Evolutionary conservation across 2,888 invertebrate species (phyloP).

Genomic region (Desoria tigrina): DNA sequence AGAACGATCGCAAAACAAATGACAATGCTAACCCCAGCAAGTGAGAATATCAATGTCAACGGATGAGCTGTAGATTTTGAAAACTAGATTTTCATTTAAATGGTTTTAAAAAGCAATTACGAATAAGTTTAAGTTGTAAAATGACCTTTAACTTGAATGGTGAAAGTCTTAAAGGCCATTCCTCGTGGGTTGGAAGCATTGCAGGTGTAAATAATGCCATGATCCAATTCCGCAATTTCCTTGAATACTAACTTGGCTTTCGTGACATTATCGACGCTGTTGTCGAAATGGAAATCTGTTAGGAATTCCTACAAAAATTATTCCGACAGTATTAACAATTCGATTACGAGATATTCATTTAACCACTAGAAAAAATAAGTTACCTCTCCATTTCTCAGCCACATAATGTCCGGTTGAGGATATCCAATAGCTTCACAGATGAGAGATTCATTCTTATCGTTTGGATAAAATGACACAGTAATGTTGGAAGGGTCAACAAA

Average conservation of each 20-base stretch:
- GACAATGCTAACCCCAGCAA: constrained; percentile 8
- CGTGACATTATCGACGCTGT: constrained; percentile 27
- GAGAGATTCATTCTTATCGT: constrained; percentile 32
- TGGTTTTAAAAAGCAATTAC: neutral
- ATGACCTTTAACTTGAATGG: constrained; percentile 33
- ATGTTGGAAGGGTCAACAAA: constrained; percentile 35
- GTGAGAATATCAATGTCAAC: constrained; percentile 8
- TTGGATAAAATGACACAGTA: constrained; percentile 25
- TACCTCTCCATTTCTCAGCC: constrained; percentile 40
- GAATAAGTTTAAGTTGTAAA: neutral
- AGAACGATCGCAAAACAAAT: constrained; percentile 8
- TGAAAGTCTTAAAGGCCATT: constrained; percentile 33
- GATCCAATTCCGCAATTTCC: constrained; percentile 31
- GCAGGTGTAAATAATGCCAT: constrained; percentile 34
- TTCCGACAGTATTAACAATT: too few relatives aligned
- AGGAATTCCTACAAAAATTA: constrained; percentile 31
- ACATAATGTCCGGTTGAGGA: constrained; percentile 39
- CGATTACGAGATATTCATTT: too few relatives aligned
- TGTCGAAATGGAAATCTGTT: constrained; percentile 24
- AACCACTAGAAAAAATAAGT: neutral
- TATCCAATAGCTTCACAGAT: constrained; percentile 38
- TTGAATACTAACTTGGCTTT: constrained; percentile 26
- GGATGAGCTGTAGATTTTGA: constrained; percentile 1
- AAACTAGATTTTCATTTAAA: neutral
- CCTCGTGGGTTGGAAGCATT: constrained; percentile 45